Conservation (phyloP, 2,797 vertebrate species). For the Liparis tanakae region DNA sequence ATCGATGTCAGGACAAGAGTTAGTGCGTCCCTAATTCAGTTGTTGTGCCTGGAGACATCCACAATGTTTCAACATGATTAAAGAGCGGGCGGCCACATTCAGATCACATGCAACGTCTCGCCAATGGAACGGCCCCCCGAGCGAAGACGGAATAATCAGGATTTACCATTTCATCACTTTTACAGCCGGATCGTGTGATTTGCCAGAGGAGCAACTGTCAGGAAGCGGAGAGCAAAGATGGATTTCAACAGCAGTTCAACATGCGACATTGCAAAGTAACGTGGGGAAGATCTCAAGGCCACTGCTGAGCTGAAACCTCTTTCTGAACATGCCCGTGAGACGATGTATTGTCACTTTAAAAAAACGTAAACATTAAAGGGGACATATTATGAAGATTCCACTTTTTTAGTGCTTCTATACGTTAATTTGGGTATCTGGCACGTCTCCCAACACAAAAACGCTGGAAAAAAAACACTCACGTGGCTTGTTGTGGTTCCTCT, state of each 20-base stretch:
- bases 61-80: slow-evolving; percentile 31
- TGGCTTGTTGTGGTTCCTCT: too few species aligned
- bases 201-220: slow-evolving; percentile 29
- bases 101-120: slow-evolving; percentile 23
- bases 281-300: slow-evolving; percentile 28
- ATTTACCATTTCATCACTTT: slow-evolving; percentile 29
- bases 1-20: background rate
- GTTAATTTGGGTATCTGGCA: too few species aligned
- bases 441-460: too few species aligned
- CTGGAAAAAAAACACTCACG: too few species aligned
- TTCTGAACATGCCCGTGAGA: background rate
- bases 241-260: slow-evolving; percentile 36
- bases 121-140: slow-evolving; percentile 4
- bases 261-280: slow-evolving; percentile 26
- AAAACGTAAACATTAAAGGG: too few species aligned
- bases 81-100: slow-evolving; percentile 20
- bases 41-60: background rate
- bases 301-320: background rate
- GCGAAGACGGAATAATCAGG: slow-evolving; percentile 24
- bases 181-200: slow-evolving; percentile 36
- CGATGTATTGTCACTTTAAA: slow-evolving; percentile 5
- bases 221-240: slow-evolving; percentile 14
- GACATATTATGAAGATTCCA: too few species aligned
- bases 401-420: too few species aligned
- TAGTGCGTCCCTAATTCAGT: background rate